Evolutionary conservation across 1,140 invertebrate genomes (phyloP), one percentile per base, ranked within the genome.

Genomic region (Formica exsecta): DNA sequence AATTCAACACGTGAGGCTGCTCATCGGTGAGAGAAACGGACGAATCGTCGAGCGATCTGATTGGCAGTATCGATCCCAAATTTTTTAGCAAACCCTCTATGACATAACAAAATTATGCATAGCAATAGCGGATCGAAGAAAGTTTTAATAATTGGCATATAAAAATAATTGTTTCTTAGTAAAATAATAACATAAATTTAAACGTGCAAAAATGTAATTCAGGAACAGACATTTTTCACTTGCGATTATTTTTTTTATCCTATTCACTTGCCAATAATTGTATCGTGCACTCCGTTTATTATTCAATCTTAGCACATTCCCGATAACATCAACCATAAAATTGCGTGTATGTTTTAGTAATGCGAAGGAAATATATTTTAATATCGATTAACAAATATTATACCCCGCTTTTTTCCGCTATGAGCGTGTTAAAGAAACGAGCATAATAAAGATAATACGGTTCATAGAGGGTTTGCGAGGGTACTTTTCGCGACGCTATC

Each of bases 1-100:
- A 83, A 83, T 83, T 83, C 25, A 8, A 61, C 19, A 59, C 54
- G 68, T 36, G 68, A 61, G 38, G 79, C 79, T 81, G 66, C 79
- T 73, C 66, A 81, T 81, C 79, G 66, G 36, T 16, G 5, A 65
- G 6, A 65, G 19, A 66, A 54, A 54, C 13, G 71, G 32, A 65
- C 59, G 66, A 54, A 65, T 65, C n/a, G 54, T 9, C 54, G 73
- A 79, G 62, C 61, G 8, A 41, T 16, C 32, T 51, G 66, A 83
- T 61, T 59, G 62, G 44, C 76, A 38, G 16, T 54, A 41, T 80
- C 19, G 38, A 68, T 25, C 36, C 22, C n/a, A 73, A 61, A 61
- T 32, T 48, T 48, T 38, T 32, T 16, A 19, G 36, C 29, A n/a
- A 74, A 36, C 65, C 62, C 79, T 74, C 54, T 74, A 59, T 48